Conservation (phyloP, 2,797 vertebrate species). For the Pseudotriccus pelzelni region DNA sequence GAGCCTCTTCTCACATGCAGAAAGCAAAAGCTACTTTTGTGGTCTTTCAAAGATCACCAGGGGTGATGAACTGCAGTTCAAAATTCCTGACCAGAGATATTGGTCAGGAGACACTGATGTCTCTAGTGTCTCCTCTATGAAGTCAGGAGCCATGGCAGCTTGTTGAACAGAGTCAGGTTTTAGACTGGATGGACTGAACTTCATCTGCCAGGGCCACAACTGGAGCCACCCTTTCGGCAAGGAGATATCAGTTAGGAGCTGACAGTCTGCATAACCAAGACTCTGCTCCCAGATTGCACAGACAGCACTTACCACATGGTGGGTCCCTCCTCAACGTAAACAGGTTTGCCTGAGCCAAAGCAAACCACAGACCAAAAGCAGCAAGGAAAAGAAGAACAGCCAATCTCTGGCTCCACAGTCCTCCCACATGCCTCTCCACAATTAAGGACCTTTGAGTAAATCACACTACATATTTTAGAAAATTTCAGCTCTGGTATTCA, state of each 20-base stretch:
- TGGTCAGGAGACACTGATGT: too few species aligned
- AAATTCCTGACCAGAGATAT: not conserved
- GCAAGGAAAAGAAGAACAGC: not conserved
- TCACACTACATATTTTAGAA: not conserved
- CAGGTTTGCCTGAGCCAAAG: not conserved
- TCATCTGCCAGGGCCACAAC: not conserved
- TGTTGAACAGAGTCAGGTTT: not conserved
- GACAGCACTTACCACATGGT: not conserved
- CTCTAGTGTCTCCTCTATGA: not conserved
- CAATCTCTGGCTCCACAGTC: not conserved
- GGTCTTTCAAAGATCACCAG: not conserved
- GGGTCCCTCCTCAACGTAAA: not conserved
- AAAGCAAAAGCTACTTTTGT: not conserved
- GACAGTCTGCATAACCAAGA: rapidly evolving
- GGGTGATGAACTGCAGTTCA: not conserved
- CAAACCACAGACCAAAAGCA: not conserved
- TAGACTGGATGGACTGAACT: too few species aligned
- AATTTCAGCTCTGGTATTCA: not conserved
- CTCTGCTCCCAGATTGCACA: not conserved
- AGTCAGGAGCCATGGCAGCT: not conserved
- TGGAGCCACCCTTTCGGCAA: not conserved
- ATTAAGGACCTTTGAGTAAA: not conserved
- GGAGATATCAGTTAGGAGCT: not conserved
- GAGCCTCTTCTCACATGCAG: not conserved
- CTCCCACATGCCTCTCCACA: not conserved